Evolutionary conservation across 2,113 vertebrate genomes (phyloP).

Genomic region (Nettapus auritus): DNA sequence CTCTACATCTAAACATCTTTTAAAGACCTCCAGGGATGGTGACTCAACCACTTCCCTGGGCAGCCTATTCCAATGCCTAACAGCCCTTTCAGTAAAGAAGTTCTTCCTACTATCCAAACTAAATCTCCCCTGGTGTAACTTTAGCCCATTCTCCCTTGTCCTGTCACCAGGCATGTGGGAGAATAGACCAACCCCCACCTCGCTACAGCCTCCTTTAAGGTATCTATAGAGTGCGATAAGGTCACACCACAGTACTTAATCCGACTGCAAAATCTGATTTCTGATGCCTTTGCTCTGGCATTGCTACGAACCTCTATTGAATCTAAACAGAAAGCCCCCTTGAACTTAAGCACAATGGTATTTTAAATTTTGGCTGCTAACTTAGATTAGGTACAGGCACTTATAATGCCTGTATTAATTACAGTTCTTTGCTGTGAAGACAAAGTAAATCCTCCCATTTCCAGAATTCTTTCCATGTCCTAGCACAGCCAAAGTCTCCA

Average conservation of each 20-base stretch:
- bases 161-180: too few relatives aligned
- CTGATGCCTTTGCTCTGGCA: background rate
- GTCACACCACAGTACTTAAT: background rate
- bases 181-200: too few relatives aligned
- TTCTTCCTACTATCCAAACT: too few relatives aligned
- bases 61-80: too few relatives aligned
- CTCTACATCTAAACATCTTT: too few relatives aligned
- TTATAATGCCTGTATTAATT: background rate
- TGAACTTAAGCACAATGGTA: background rate
- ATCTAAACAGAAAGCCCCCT: background rate
- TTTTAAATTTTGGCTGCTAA: background rate
- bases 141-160: too few relatives aligned
- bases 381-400: background rate
- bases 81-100: too few relatives aligned
- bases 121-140: too few relatives aligned
- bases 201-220: too few relatives aligned
- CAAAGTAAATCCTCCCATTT: background rate
- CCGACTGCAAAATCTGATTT: background rate
- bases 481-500: background rate
- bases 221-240: too few relatives aligned
- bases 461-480: background rate
- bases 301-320: background rate
- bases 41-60: too few relatives aligned
- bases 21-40: too few relatives aligned
- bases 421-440: background rate